Conservation (phyloP, 2,888 invertebrate species). For the Tenthredo scrophulariae region DNA sequence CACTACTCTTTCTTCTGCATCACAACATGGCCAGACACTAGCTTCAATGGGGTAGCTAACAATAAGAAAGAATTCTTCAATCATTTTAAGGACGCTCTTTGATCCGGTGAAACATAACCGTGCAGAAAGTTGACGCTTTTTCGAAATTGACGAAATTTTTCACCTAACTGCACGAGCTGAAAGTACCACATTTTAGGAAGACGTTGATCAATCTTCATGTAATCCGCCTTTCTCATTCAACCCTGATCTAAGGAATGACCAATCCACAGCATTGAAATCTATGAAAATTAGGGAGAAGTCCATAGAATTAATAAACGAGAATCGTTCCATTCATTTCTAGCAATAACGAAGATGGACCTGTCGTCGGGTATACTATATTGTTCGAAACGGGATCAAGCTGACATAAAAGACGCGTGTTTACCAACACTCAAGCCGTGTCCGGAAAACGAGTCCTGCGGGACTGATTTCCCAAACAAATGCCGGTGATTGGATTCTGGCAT, state of each 20-base stretch:
- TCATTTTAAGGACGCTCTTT: not conserved
- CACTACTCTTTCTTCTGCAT: constrained; percentile 67
- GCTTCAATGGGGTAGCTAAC: not conserved
- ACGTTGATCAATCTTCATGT: not conserved
- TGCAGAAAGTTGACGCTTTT: not conserved
- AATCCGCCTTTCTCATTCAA: not conserved
- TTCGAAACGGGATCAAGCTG: not conserved
- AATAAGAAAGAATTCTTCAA: not conserved
- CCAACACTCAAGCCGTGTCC: constrained; percentile 34
- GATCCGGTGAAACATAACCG: not conserved
- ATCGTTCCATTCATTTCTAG: not conserved
- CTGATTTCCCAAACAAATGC: constrained; percentile 77
- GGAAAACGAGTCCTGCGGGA: constrained; percentile 69
- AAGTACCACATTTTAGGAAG: not conserved
- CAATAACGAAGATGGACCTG: constrained; percentile 8
- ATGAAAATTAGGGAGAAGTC: not conserved
- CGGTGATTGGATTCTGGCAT: constrained; percentile 76
- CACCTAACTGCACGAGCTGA: not conserved
- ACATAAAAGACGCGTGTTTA: constrained; percentile 18
- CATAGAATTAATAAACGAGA: not conserved
- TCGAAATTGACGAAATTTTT: not conserved
- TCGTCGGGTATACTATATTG: not conserved
- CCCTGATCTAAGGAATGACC: not conserved
- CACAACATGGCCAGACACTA: not conserved
- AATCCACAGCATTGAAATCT: no score